These are phyloP conservation scores for Phocoena sinus DNA, from an alignment of 2,113 vertebrate species.

Conservation along the genomic window DNA sequence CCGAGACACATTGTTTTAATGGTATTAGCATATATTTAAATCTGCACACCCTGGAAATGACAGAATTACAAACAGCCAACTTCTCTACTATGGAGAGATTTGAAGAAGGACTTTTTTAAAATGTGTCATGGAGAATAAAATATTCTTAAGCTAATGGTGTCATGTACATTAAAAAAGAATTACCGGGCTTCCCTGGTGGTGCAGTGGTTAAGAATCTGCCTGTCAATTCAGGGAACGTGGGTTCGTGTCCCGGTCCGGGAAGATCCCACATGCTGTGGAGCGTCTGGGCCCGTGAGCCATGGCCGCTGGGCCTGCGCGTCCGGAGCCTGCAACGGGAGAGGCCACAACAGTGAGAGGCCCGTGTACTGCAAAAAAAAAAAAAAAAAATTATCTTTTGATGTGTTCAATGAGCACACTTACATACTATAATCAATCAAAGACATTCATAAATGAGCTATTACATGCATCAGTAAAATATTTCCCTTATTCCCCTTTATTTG, in stretches of 20 bases:
- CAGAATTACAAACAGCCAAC: conserved; percentile 31
- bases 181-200: too few relatives aligned
- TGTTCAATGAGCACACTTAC: background rate
- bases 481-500: background rate
- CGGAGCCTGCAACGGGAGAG: too few relatives aligned
- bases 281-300: too few relatives aligned
- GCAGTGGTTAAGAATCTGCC: too few relatives aligned
- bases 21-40: conserved; percentile 7
- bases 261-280: too few relatives aligned
- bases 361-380: background rate
- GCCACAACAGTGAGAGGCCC: too few relatives aligned
- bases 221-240: too few relatives aligned
- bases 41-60: background rate
- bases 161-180: background rate
- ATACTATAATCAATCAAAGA: background rate
- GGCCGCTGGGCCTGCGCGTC: too few relatives aligned
- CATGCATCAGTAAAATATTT: background rate
- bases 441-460: background rate
- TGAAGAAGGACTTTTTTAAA: background rate
- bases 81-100: background rate
- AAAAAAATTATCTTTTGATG: background rate
- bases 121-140: background rate
- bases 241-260: too few relatives aligned
- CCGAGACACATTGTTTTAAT: conserved; percentile 1
- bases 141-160: background rate